phyloP scores from a whole-genome alignment of 2,888 invertebrate species.

The Bimastos eiseni region DNA sequence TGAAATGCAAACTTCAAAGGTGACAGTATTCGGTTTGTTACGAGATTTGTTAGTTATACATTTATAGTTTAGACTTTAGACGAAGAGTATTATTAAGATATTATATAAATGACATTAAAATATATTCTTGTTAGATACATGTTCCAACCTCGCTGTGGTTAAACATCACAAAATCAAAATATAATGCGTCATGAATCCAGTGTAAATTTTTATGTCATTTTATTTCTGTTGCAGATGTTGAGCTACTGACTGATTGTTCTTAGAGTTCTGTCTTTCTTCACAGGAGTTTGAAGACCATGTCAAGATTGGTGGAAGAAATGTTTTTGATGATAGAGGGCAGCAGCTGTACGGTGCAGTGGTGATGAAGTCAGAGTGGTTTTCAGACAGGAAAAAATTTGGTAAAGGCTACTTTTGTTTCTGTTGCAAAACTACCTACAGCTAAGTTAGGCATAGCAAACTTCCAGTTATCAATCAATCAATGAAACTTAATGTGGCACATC shows the following conservation, averaged over 20 bases:
- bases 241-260: not conserved
- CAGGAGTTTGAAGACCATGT: conserved; percentile 21
- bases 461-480: too few relatives aligned
- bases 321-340: not conserved
- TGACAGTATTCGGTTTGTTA: not conserved
- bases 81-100: not conserved
- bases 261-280: not conserved
- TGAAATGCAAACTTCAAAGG: conserved; percentile 18
- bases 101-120: not conserved
- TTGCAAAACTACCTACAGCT: not conserved
- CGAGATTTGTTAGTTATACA: not conserved
- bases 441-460: too few relatives aligned
- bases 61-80: not conserved
- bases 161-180: not conserved
- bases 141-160: not conserved
- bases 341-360: not conserved
- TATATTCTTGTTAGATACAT: not conserved
- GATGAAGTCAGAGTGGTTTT: conserved; percentile 17
- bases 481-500: too few relatives aligned
- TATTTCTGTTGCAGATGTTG: too few relatives aligned
- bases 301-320: not conserved
- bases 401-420: not conserved
- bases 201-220: too few relatives aligned
- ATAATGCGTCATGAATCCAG: too few relatives aligned
- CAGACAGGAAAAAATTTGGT: not conserved